Evolutionary conservation across 2,113 vertebrate species (phyloP), one percentile per base, ranked within the genome.

Genomic region (Solea senegalensis): DNA sequence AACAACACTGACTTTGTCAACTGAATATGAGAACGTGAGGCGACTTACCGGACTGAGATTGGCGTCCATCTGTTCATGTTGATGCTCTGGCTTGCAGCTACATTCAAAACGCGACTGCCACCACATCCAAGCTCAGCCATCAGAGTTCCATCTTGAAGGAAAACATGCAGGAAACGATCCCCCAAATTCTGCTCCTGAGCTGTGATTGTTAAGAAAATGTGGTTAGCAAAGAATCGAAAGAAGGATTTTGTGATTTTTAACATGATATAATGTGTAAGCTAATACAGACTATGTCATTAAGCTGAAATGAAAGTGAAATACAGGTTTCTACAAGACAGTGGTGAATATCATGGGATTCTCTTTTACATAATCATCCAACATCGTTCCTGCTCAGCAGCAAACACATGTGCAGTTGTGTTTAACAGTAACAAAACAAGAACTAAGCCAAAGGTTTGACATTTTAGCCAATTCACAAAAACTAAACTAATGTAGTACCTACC

Each of bases 151-250:
- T 96, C 93, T 82, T 92, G 67, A 58, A 96, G 92, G 78, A 95
- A 95, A n/a, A 96, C 80, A 43, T 96, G 95, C 71, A 97, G 93
- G 76, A 96, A 97, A 4, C 81, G 87, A 46, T 93, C 85, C 49
- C 92, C 93, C 52, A 89, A 90, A 85, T 92, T 92, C 73, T 90
- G 92, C 69, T 95, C 92, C 51, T 84, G 86, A 78, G 89, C 95
- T 97, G 86, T 78, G 92, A 90, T 87, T 71, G 55, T 21, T 4
- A 79, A 52, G 52, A 48, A 50, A 66, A 72, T 57, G 13, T 53
- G 15, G 74, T 85, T n/a, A 75, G 62, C 43, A n/a, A 55, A 56
- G 4, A 68, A 11, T 50, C 12, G 60, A 44, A 44, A 21, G 21
- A 21, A 21, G 21, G 21, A 21, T 21, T 21, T 1, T 21, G 21